These are phyloP conservation scores for Calephelis nemesis DNA, from an alignment of 1,140 invertebrate genomes.

Conservation along the genomic window DNA sequence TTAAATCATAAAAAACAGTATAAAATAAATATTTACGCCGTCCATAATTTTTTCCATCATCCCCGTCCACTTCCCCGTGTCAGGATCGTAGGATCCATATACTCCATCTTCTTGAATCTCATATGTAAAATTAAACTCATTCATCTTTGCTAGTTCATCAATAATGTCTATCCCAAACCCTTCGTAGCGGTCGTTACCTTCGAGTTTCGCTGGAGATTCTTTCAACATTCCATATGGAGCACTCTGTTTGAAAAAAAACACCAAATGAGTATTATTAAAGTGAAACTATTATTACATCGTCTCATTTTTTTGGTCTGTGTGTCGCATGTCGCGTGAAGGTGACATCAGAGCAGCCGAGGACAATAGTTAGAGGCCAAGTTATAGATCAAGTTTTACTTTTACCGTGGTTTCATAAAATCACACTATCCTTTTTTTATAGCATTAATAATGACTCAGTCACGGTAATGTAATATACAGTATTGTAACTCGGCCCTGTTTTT, in stretches of 20 bases:
- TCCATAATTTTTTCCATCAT: constrained; percentile 93
- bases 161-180: constrained; percentile 90
- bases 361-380: no score
- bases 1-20: not conserved
- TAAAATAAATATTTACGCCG: constrained; percentile 75
- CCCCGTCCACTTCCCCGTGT: constrained; percentile 90
- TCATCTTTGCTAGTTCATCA: constrained; percentile 86
- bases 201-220: constrained; percentile 84
- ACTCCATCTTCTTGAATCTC: constrained; percentile 87
- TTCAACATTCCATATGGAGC: constrained; percentile 93
- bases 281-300: no score
- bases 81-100: constrained; percentile 85
- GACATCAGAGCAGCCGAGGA: no score
- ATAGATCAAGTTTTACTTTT: no score
- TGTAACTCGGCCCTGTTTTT: no score
- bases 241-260: constrained; percentile 77
- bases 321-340: no score
- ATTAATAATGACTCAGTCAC: no score
- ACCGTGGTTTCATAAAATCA: no score
- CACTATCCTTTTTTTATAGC: no score
- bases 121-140: constrained; percentile 94
- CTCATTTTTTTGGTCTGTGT: no score
- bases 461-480: no score
- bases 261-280: not conserved
- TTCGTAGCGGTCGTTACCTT: constrained; percentile 88